phyloP scores from a whole-genome alignment of 1,140 invertebrate genomes.

The Oedothorax gibbosus region DNA sequence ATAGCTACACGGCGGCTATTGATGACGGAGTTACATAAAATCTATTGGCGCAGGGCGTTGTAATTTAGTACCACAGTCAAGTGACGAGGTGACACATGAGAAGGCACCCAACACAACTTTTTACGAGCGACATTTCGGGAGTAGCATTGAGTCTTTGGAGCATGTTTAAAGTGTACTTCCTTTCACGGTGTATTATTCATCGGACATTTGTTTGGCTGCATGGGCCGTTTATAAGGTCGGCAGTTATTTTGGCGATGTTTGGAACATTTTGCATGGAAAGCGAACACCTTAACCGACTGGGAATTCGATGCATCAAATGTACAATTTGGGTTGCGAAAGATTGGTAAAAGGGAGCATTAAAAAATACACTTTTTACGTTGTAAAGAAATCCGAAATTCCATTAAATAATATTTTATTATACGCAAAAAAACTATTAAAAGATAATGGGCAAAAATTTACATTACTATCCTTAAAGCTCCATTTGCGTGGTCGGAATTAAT shows the following conservation, averaged over 20 bases:
- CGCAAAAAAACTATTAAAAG: constrained; percentile 23
- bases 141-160: no score
- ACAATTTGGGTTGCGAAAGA: background rate
- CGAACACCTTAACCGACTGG: background rate
- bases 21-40: no score
- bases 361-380: background rate
- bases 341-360: background rate
- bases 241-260: background rate
- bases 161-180: no score
- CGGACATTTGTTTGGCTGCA: no score
- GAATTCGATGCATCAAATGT: background rate
- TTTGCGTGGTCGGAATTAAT: constrained; percentile 43
- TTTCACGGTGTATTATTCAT: no score
- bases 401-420: background rate
- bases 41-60: no score
- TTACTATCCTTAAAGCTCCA: constrained; percentile 3
- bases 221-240: background rate
- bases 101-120: no score
- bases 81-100: no score
- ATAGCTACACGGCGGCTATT: no score
- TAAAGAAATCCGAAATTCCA: no score
- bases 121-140: no score
- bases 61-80: no score
- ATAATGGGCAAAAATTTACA: constrained; percentile 49
- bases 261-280: background rate